Conservation (phyloP, 2,113 vertebrate species). For the Maccullochella peelii region DNA sequence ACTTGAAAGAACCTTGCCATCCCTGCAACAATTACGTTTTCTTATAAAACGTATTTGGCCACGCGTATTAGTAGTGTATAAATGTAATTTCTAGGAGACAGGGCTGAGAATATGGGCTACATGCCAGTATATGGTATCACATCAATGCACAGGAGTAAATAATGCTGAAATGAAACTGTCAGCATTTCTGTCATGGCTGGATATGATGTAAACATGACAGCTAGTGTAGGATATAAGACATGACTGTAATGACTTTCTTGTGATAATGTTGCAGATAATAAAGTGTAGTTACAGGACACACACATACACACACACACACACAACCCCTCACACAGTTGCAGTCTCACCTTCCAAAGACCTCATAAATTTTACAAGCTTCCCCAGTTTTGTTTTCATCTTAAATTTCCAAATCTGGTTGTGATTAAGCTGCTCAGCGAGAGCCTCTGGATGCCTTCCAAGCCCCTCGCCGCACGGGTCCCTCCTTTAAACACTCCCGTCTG, state of each 20-base stretch:
- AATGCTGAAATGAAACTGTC: conserved; percentile 54
- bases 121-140: neutral
- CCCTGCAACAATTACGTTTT: neutral
- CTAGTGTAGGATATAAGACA: conserved; percentile 55
- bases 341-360: conserved; percentile 75
- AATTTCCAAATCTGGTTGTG: conserved; percentile 82
- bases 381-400: conserved; percentile 80
- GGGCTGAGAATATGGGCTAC: neutral
- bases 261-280: conserved; percentile 64
- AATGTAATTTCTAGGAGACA: neutral
- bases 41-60: conserved; percentile 2
- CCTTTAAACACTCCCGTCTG: conserved; percentile 79
- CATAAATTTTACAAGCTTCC: conserved; percentile 78
- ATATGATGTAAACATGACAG: conserved; percentile 44
- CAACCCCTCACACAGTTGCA: conserved; percentile 42
- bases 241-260: conserved; percentile 70
- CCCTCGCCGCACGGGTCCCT: conserved; percentile 63
- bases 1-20: neutral
- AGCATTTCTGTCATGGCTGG: conserved; percentile 32
- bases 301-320: conserved; percentile 22
- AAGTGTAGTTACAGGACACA: conserved; percentile 31
- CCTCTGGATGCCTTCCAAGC: conserved; percentile 76
- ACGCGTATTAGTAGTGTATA: neutral
- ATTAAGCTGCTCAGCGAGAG: conserved; percentile 79
- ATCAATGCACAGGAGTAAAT: conserved; percentile 41